Percentiles rank a stretch among this genome's conserved stretches.
phyloP scores from a whole-genome alignment of 2,797 vertebrate genomes.

The Yasuhikotakia modesta region DNA sequence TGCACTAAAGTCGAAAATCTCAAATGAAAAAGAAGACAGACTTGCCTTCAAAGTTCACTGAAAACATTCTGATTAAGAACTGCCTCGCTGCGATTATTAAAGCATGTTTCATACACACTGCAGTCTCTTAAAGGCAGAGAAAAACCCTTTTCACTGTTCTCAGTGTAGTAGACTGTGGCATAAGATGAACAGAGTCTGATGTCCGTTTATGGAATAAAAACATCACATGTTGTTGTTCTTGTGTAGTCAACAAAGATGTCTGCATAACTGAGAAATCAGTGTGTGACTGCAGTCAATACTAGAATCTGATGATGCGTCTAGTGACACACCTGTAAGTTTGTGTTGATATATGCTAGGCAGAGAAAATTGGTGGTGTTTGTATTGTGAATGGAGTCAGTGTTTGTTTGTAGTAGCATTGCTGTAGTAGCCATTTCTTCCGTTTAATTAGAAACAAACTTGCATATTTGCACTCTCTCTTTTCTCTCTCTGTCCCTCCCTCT shows the following conservation, averaged over 20 bases:
- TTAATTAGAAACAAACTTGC: too few relatives aligned
- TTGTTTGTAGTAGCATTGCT: neutral
- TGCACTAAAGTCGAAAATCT: slow-evolving; percentile 16
- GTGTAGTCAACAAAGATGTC: slow-evolving; percentile 27
- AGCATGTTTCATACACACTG: neutral
- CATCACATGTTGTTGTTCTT: slow-evolving; percentile 14
- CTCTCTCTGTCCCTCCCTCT: neutral
- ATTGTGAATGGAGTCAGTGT: neutral
- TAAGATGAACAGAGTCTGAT: slow-evolving; percentile 28
- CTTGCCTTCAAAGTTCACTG: slow-evolving; percentile 7
- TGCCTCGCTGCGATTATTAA: slow-evolving; percentile 1
- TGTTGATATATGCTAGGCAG: neutral
- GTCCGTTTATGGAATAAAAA: slow-evolving; percentile 24
- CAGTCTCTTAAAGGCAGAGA: neutral
- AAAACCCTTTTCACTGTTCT: neutral
- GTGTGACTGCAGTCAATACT: slow-evolving; percentile 9
- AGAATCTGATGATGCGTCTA: neutral
- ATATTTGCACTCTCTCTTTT: neutral
- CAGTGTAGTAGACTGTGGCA: slow-evolving; percentile 2
- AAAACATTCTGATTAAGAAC: slow-evolving; percentile 8
- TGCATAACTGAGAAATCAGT: slow-evolving; percentile 12
- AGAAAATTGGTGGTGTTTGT: neutral
- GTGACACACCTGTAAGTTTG: neutral
- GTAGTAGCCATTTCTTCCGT: too few relatives aligned
- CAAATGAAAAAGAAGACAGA: slow-evolving; percentile 13